Percentiles rank a stretch among this genome's conserved stretches.
phyloP scores from a whole-genome alignment of 2,113 vertebrate species.

The Pontoporia blainvillei region DNA sequence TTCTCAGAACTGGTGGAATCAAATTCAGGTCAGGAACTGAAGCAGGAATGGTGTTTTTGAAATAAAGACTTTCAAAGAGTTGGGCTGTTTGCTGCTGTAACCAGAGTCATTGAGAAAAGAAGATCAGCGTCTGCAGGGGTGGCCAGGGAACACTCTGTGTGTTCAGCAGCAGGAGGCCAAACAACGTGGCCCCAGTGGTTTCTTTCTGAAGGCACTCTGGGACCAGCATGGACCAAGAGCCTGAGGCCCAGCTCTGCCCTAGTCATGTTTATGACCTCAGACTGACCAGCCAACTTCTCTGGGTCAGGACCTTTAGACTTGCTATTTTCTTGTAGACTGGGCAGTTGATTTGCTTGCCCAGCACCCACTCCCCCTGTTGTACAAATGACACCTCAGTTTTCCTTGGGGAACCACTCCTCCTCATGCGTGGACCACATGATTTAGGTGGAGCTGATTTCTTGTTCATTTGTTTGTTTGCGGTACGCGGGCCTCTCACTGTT shows the following conservation, averaged over 20 bases:
- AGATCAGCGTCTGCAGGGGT: neutral
- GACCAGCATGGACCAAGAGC: neutral
- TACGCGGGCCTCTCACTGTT: too few relatives aligned
- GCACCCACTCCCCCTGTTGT: neutral
- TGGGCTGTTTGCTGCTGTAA: neutral
- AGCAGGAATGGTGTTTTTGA: neutral
- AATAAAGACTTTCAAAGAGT: neutral
- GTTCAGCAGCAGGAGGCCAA: neutral
- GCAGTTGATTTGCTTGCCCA: neutral
- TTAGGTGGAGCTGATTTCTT: neutral
- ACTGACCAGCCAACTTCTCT: neutral
- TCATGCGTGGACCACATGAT: neutral
- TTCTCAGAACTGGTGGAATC: neutral
- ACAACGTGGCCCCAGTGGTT: neutral
- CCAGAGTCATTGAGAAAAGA: neutral
- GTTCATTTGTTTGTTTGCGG: too few relatives aligned
- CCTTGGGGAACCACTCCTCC: neutral
- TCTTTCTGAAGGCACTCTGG: neutral
- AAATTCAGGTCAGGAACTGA: neutral
- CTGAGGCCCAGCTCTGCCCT: neutral
- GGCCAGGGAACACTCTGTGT: accelerated
- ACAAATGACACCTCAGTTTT: neutral
- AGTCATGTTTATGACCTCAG: too few relatives aligned
- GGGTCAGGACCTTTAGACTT: neutral
- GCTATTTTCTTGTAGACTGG: neutral